Base-by-base conservation (phyloP, 2,113 vertebrate genomes). In the Neogobius melanostomus region DNA sequence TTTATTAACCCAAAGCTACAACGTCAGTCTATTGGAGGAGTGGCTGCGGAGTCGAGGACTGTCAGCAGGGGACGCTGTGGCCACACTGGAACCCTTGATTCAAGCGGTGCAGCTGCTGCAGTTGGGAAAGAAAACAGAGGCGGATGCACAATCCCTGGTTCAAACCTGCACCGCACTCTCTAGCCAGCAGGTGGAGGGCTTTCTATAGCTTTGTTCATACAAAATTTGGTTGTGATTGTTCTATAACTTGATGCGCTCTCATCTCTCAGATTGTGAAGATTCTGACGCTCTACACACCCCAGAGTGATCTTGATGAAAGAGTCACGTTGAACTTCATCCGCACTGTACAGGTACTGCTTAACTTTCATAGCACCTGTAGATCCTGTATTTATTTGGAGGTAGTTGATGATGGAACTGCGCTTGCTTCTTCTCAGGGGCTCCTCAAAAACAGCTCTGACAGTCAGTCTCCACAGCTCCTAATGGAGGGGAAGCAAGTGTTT, bases 41-140 rank as follows among this genome's bases (percentile, higher is more conserved):
- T 94, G 94, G 94, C 85, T 95, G 87, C 85, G 89, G 28, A 82
- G 82, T 8, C 76, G 77, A 15, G 84, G 83, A 5, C 82, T 95
- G 74, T 91, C 90, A 77, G 81, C 91, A 79, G 92, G 90, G 0
- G 91, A 91, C 11, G 82, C 91, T 75, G 59, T 63, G 0, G 82
- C 91, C 53, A 28, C 88, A 28, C 79, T 95, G 63, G 88, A 94
- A 84, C 93, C 94, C 0, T 90, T 95, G 52, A 93, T 94, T 45
- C 93, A 95, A 79, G 94, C 93, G 0, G 89, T 89, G 11, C 93
- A 93, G 85, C 89, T 95, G 57, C 91, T 95, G 69, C 94, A 94
- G 83, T 88, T 93, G 16, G 93, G 90, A 66, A 94, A 95, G 75
- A 92, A 85, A 80, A 91, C 89, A 0, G 87, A 92, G 10, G 85